Conservation (phyloP, 1,140 invertebrate genomes). For the Orius insidiosus region DNA sequence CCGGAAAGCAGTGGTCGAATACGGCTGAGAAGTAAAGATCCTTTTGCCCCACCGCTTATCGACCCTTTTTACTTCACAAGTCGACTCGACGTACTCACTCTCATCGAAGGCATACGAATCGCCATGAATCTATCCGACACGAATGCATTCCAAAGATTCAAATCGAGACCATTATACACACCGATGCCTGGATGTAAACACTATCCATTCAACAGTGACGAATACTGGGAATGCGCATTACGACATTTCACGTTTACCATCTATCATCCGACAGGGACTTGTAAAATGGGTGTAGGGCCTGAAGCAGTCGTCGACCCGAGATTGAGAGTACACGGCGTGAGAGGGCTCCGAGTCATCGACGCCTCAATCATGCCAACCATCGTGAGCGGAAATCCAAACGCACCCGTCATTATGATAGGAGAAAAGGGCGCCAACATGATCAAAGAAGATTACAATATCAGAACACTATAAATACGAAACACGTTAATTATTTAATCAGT, state of each 20-base stretch:
- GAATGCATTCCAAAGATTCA: not conserved
- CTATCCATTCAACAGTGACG: not conserved
- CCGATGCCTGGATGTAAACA: not conserved
- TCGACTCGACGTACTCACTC: not conserved
- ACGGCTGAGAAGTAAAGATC: not conserved
- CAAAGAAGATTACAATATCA: slow-evolving; percentile 18
- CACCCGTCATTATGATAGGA: slow-evolving; percentile 26
- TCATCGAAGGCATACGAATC: not conserved
- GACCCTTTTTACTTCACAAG: slow-evolving; percentile 5
- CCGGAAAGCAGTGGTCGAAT: slow-evolving; percentile 9
- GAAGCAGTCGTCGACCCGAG: not conserved
- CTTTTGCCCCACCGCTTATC: slow-evolving; percentile 5
- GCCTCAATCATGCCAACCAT: slow-evolving; percentile 29
- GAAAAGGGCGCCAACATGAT: slow-evolving; percentile 24
- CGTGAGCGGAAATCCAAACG: slow-evolving; percentile 25
- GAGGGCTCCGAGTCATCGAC: slow-evolving; percentile 26
- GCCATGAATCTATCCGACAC: not conserved
- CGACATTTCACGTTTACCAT: slow-evolving; percentile 4
- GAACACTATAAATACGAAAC: not conserved
- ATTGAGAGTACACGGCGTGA: not conserved
- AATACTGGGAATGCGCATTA: slow-evolving; percentile 3
- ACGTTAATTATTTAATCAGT: too few relatives aligned
- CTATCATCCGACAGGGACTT: not conserved
- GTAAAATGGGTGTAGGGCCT: not conserved
- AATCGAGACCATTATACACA: not conserved